A percentile compares a stretch with the other conserved stretches of the same genome.
Conservation (phyloP, 1,140 invertebrate species). For the Colletes latitarsis region DNA sequence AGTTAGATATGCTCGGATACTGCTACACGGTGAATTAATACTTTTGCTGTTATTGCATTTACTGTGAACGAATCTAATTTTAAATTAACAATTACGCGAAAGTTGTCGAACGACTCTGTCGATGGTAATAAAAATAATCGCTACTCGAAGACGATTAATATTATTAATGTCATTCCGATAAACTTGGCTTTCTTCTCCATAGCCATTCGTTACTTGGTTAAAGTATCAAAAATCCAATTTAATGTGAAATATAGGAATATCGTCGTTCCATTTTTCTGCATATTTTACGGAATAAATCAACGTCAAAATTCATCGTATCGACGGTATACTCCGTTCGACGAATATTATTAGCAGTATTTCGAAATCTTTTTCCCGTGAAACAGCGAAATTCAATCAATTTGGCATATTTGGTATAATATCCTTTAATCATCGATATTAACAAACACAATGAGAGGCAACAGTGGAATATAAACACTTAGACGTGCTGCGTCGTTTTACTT, state of each 20-base stretch:
- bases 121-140: too few relatives aligned
- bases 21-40: background rate
- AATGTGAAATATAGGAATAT: too few relatives aligned
- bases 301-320: conserved; percentile 2
- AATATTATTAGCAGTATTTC: conserved; percentile 1
- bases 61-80: background rate
- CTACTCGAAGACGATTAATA: too few relatives aligned
- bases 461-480: background rate
- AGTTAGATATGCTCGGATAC: background rate
- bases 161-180: too few relatives aligned
- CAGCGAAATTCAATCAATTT: background rate
- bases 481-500: background rate
- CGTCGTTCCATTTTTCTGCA: background rate
- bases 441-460: background rate
- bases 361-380: background rate
- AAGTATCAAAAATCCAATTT: too few relatives aligned
- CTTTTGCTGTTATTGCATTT: background rate
- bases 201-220: too few relatives aligned
- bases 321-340: background rate
- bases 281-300: too few relatives aligned
- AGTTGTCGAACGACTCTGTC: too few relatives aligned
- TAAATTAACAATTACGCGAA: too few relatives aligned
- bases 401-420: background rate
- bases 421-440: conserved; percentile 21
- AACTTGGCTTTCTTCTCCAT: too few relatives aligned